Conservation (phyloP, 2,888 invertebrate genomes). For the Masnerella sp. region DNA sequence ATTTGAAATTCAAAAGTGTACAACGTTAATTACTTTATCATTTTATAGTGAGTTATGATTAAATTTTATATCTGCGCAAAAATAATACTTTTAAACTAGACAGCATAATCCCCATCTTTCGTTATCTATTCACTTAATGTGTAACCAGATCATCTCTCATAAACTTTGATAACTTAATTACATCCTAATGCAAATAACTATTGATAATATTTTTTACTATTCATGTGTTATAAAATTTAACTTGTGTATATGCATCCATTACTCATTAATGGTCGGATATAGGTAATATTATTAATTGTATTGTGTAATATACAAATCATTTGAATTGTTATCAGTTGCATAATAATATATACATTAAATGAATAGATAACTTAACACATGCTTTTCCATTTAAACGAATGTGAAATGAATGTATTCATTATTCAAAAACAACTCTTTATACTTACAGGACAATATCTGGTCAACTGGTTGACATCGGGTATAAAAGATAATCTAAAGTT, state of each 20-base stretch:
- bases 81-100: neutral
- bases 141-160: conserved; percentile 9
- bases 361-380: no score
- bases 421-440: neutral
- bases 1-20: neutral
- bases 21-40: no score
- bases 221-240: neutral
- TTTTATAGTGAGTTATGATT: neutral
- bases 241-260: neutral
- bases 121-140: neutral
- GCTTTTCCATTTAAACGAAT: neutral
- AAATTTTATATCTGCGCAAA: neutral
- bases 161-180: conserved; percentile 17
- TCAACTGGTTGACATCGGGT: conserved; percentile 92
- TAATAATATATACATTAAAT: no score
- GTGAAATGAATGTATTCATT: no score
- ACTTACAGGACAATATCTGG: conserved; percentile 91
- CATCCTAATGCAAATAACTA: neutral
- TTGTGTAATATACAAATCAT: no score
- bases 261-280: neutral
- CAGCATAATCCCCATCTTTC: conserved; percentile 1
- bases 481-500: conserved; percentile 84
- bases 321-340: no score
- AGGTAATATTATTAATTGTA: no score
- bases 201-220: neutral